Evolutionary conservation across 1,140 invertebrate genomes (phyloP).

Genomic region (Drosophila nigromelanica): DNA sequence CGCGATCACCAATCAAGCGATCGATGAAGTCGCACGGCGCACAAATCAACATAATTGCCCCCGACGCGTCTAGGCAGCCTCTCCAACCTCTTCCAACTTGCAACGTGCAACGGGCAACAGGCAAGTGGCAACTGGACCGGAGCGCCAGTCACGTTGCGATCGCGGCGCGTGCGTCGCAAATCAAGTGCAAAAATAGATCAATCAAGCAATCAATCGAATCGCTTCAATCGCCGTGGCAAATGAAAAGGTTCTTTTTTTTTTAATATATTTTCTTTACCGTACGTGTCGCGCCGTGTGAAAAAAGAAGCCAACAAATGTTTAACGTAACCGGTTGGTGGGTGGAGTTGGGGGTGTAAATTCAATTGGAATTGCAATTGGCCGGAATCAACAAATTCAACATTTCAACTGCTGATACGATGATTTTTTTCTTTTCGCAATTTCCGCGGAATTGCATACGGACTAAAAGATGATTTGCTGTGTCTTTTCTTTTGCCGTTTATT

Average conservation of each 20-base stretch:
- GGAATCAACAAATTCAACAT: slow-evolving; percentile 57
- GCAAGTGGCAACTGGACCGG: slow-evolving; percentile 22
- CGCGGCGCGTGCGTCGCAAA: slow-evolving; percentile 78
- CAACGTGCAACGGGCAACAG: neutral
- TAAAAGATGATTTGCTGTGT: slow-evolving; percentile 42
- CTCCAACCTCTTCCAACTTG: neutral
- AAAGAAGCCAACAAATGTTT: slow-evolving; percentile 6
- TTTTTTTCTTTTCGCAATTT: slow-evolving; percentile 43
- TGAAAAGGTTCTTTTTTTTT: slow-evolving; percentile 41
- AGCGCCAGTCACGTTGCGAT: slow-evolving; percentile 76
- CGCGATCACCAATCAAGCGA: slow-evolving; percentile 22
- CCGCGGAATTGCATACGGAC: slow-evolving; percentile 52
- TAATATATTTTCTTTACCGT: slow-evolving; percentile 3
- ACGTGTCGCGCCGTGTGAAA: slow-evolving; percentile 30
- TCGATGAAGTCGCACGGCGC: slow-evolving; percentile 55
- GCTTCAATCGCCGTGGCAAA: slow-evolving; percentile 62
- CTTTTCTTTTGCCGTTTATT: slow-evolving; percentile 36
- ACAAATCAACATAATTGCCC: slow-evolving; percentile 81
- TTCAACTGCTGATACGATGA: slow-evolving; percentile 57
- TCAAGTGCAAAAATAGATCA: slow-evolving; percentile 83
- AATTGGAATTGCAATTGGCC: slow-evolving; percentile 48
- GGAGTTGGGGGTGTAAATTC: slow-evolving; percentile 34
- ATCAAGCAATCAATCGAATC: slow-evolving; percentile 78
- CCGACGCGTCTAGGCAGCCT: slow-evolving; percentile 33
- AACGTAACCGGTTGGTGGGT: neutral